Evolutionary conservation across 2,113 vertebrate genomes (phyloP).

Genomic region (Pollachius pollachius): DNA sequence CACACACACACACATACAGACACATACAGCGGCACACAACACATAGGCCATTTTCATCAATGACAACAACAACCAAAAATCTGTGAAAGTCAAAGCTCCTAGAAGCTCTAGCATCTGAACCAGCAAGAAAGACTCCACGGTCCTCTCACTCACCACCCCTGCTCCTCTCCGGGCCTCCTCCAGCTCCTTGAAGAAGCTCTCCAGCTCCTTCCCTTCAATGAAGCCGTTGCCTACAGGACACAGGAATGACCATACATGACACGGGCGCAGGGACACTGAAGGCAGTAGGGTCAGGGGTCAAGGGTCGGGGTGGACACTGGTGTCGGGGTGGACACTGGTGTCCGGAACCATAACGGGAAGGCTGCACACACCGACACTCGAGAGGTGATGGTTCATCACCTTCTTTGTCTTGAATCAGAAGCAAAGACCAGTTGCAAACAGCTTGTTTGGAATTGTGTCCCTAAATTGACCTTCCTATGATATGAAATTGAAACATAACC

Average conservation of each 20-base stretch:
- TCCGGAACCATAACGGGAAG: no score
- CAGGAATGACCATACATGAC: neutral
- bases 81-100: no score
- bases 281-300: neutral
- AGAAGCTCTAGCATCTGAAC: no score
- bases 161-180: slow-evolving; percentile 87
- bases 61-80: neutral
- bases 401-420: no score
- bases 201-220: slow-evolving; percentile 97
- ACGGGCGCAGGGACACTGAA: neutral
- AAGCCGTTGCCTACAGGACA: slow-evolving; percentile 88
- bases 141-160: slow-evolving; percentile 83
- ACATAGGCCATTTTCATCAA: no score
- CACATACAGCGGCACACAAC: neutral
- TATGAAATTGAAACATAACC: no score
- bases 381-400: no score
- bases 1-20: slow-evolving; percentile 11
- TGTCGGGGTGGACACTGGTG: neutral
- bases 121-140: no score
- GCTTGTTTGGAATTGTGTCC: no score
- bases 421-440: no score
- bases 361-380: no score
- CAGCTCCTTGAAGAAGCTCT: slow-evolving; percentile 95
- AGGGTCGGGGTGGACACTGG: neutral
- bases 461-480: no score